These are phyloP conservation scores for Diachasmimorpha longicaudata DNA, from an alignment of 1,140 invertebrate genomes.

Conservation along the genomic window DNA sequence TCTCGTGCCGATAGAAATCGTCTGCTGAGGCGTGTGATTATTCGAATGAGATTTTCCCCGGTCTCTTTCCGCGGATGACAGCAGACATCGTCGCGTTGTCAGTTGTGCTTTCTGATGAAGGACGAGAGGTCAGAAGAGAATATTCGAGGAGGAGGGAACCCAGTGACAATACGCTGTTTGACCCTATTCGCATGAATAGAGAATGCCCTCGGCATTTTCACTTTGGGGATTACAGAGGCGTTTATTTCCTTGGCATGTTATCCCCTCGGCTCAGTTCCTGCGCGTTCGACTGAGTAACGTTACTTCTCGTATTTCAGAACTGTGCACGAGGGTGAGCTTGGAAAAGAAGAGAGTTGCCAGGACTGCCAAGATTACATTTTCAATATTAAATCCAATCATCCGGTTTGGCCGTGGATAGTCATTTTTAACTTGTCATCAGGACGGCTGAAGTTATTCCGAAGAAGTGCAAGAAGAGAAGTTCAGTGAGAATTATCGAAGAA, in stretches of 20 bases:
- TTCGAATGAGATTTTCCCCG: background rate
- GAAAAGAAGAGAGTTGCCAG: background rate
- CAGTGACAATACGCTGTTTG: background rate
- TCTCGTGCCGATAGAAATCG: background rate
- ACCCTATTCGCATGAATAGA: background rate
- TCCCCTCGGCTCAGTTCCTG: background rate
- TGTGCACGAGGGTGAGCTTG: background rate
- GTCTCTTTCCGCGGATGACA: background rate
- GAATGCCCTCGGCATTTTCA: background rate
- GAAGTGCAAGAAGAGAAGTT: background rate
- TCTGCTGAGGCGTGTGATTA: conserved; percentile 18
- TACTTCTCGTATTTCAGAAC: background rate
- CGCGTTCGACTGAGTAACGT: background rate
- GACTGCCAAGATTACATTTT: conserved; percentile 16
- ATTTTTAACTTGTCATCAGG: conserved; percentile 6
- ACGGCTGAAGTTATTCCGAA: background rate
- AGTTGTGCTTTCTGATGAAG: background rate
- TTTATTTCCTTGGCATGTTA: background rate
- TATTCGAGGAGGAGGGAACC: too few species aligned
- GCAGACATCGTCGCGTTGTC: background rate
- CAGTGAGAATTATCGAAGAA: too few species aligned
- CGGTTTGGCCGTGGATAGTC: background rate
- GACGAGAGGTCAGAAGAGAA: background rate
- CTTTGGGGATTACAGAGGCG: background rate
- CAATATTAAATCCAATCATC: conserved; percentile 23